Conservation (phyloP, 2,888 invertebrate species). For the Mylabris sibirica region DNA sequence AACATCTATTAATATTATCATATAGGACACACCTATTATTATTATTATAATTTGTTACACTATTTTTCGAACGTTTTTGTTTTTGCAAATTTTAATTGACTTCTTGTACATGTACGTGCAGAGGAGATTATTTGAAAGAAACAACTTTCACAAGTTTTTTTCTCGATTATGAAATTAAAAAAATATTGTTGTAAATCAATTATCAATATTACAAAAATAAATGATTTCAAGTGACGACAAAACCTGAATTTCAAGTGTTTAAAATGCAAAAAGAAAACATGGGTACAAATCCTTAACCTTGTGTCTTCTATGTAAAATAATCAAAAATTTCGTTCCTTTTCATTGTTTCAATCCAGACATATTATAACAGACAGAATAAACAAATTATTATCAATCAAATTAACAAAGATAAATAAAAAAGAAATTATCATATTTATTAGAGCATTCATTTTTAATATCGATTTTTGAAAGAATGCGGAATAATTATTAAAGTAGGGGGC, state of each 20-base stretch:
- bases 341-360: neutral
- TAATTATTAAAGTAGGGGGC: neutral
- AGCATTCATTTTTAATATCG: slow-evolving; percentile 5
- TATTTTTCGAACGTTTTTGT: neutral
- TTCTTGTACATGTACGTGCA: neutral
- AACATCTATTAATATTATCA: neutral
- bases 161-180: neutral
- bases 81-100: neutral
- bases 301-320: slow-evolving; percentile 25
- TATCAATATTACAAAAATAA: neutral
- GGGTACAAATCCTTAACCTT: slow-evolving; percentile 29
- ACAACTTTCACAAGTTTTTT: neutral
- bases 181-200: neutral
- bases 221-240: neutral
- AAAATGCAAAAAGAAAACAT: neutral
- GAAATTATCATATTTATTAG: slow-evolving; percentile 3
- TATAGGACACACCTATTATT: neutral
- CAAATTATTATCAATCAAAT: neutral
- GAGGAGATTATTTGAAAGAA: neutral
- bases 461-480: neutral
- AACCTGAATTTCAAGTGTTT: neutral
- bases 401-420: neutral
- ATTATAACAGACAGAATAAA: slow-evolving; percentile 3
- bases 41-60: neutral
- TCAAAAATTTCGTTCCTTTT: neutral